phyloP scores from a whole-genome alignment of 2,113 vertebrate genomes.

The Xiphophorus hellerii region DNA sequence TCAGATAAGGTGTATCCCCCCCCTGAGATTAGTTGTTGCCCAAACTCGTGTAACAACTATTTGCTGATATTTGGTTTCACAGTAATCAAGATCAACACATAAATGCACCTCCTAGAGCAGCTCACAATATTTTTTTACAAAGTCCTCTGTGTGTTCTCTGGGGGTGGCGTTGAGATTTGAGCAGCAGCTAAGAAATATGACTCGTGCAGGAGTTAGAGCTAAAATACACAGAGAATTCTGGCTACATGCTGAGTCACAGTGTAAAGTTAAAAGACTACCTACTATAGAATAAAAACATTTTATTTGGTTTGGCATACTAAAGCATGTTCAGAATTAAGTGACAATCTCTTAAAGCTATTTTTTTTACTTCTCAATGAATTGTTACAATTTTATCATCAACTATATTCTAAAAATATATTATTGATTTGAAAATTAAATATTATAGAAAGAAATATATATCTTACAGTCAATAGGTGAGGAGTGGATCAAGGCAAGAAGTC shows the following conservation, averaged over 20 bases:
- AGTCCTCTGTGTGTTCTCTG: constrained; percentile 53
- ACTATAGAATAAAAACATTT: constrained; percentile 1
- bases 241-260: constrained; percentile 49
- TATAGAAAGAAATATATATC: constrained; percentile 18
- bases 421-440: neutral
- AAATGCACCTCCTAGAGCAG: constrained; percentile 59
- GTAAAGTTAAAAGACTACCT: constrained; percentile 11
- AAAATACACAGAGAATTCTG: constrained; percentile 43
- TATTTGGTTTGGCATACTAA: neutral
- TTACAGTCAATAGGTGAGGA: constrained; percentile 53
- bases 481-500: constrained; percentile 51
- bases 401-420: neutral
- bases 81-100: constrained; percentile 43
- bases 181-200: constrained; percentile 53
- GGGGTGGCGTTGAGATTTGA: constrained; percentile 27
- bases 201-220: constrained; percentile 18
- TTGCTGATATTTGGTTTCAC: constrained; percentile 56
- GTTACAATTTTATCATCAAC: too few relatives aligned
- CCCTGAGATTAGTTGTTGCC: constrained; percentile 23
- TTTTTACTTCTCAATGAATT: neutral
- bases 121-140: constrained; percentile 46
- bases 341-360: neutral
- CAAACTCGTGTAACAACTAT: constrained; percentile 35
- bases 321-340: neutral
- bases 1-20: constrained; percentile 12